Base-by-base conservation (phyloP, 2,797 vertebrate genomes). In the Avahi laniger region DNA sequence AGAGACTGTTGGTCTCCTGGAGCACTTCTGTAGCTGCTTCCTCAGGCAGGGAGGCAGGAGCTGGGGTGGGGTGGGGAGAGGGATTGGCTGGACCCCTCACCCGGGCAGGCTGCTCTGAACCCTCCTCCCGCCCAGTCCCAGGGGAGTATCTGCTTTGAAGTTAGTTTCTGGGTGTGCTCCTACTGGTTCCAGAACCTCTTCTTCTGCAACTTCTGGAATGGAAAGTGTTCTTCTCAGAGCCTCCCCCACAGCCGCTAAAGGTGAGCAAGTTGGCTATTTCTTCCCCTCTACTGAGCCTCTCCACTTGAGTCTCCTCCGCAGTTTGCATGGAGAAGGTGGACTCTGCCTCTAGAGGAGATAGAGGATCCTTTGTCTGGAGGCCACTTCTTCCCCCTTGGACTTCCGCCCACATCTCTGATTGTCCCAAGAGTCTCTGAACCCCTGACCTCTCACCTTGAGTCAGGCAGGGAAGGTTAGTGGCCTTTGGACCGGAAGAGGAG, bases 201-300 rank as follows among this genome's bases (percentile, higher is more conserved):
- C 91, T 59, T 86, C 85, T 83, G 78, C 79, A 70, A 33, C 89
- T 73, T 92, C 82, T 90, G 81, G 63, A 93, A 67, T 61, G 65
- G 90, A 76, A 95, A 89, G 30, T 65, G 54, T 89, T 89, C 52
- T 91, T 91, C 89, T 82, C 69, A 75, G 93, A 89, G 81, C 72
- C 22, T 50, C 54, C 61, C 67, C n/a, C 17, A 7, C 4, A 30
- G 57, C 38, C 15, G 30, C 57, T 26, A 35, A 85, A 96, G 97
- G 96, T 98, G 73, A 97, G 96, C 75, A 92, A 91, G 28, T 85
- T 61, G 48, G 7, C 52, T 11, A 48, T 75, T 70, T 43, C 17
- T 46, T 91, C 33, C 48, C 38, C 13, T 65, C 43, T 79, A 24
- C 28, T 65, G 30, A 35, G 48, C 30, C 76, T 67, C 33, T 67